phyloP scores from a whole-genome alignment of 2,113 vertebrate species.

The Thunnus maccoyii region DNA sequence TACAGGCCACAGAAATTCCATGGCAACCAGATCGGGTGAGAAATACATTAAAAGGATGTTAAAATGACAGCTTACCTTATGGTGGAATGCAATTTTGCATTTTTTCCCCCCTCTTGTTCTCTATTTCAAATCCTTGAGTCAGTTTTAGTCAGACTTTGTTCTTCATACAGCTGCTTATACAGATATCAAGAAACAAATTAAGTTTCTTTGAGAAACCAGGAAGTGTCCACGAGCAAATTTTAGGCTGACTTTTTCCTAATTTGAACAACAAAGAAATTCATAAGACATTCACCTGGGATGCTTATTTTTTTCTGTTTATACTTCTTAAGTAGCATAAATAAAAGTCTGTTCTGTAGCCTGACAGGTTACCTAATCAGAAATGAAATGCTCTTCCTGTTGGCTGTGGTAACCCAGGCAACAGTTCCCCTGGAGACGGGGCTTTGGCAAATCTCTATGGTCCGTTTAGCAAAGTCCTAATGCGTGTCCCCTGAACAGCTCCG shows the following conservation, averaged over 20 bases:
- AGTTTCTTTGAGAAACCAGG: too few relatives aligned
- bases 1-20: slow-evolving; percentile 43
- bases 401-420: slow-evolving; percentile 72
- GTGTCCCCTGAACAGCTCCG: slow-evolving; percentile 61
- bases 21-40: slow-evolving; percentile 44
- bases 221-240: too few relatives aligned
- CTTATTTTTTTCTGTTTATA: slow-evolving; percentile 14
- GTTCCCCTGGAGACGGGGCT: slow-evolving; percentile 65
- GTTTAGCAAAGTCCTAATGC: slow-evolving; percentile 67
- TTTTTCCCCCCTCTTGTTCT: too few relatives aligned
- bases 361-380: slow-evolving; percentile 70
- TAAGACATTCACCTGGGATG: slow-evolving; percentile 1
- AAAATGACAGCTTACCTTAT: slow-evolving; percentile 48
- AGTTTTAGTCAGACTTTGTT: neutral
- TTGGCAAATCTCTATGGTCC: slow-evolving; percentile 71
- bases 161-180: neutral
- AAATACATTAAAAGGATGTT: slow-evolving; percentile 38
- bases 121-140: neutral
- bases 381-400: slow-evolving; percentile 71
- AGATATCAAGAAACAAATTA: neutral
- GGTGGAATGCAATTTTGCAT: slow-evolving; percentile 6
- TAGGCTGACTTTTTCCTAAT: slow-evolving; percentile 2
- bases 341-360: slow-evolving; percentile 45
- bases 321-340: slow-evolving; percentile 36
- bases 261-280: slow-evolving; percentile 4